Evolutionary conservation across 1,140 invertebrate genomes (phyloP).

Genomic region (Drosophila parvula): DNA sequence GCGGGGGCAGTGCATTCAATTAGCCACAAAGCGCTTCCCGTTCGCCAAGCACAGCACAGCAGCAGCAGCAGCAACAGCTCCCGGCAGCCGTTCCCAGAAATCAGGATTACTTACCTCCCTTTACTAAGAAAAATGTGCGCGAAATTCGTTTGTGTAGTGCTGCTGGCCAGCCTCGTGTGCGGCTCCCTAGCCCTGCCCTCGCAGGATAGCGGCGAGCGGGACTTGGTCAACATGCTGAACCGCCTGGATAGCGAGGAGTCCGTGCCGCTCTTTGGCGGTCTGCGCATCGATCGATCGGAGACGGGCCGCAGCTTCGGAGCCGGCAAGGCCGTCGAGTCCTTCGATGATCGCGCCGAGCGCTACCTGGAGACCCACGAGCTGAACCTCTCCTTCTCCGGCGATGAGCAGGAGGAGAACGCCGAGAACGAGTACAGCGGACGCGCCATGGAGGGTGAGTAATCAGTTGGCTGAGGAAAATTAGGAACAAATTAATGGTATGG

Average conservation of each 20-base stretch:
- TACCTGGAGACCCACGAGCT: constrained; percentile 84
- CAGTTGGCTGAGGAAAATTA: accelerated
- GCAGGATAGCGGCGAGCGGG: constrained; percentile 82
- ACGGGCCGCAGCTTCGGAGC: constrained; percentile 68
- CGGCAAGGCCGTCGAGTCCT: constrained; percentile 72
- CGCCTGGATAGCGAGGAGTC: constrained; percentile 82
- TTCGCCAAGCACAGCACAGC: constrained; percentile 65
- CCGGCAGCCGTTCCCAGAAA: constrained; percentile 47
- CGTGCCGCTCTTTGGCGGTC: constrained; percentile 82
- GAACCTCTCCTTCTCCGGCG: constrained; percentile 78
- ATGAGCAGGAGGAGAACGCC: constrained; percentile 73
- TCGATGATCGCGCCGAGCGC: constrained; percentile 83
- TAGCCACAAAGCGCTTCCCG: constrained; percentile 83
- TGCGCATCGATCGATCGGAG: constrained; percentile 73
- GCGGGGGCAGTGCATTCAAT: constrained; percentile 73
- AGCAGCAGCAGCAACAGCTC: constrained; percentile 68
- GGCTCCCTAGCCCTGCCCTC: constrained; percentile 70
- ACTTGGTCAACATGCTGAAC: constrained; percentile 84
- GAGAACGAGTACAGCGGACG: constrained; percentile 76
- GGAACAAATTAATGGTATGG: neutral
- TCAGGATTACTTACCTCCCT: constrained; percentile 62
- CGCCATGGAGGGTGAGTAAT: constrained; percentile 79
- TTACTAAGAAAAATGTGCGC: constrained; percentile 72
- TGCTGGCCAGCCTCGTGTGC: constrained; percentile 79
- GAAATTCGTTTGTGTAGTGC: constrained; percentile 83